Evolutionary conservation across 2,797 vertebrate genomes (phyloP).

Genomic region (Microhierax caerulescens): DNA sequence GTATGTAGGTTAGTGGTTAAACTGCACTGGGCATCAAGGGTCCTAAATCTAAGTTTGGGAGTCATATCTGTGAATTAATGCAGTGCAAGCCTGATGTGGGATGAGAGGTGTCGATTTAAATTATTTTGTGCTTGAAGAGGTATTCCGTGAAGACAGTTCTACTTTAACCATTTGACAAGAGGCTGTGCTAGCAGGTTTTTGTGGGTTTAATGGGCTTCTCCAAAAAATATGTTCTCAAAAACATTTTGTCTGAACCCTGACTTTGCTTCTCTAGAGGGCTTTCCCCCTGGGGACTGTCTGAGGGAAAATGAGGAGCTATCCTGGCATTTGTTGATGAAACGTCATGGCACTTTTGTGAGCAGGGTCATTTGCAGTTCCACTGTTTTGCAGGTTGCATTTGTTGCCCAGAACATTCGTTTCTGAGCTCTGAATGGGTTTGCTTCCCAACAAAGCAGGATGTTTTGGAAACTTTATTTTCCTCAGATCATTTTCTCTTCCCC

Average conservation of each 20-base stretch:
- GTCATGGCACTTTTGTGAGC: fast-evolving
- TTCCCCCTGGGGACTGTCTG: neutral
- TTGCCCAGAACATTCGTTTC: neutral
- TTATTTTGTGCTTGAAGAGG: neutral
- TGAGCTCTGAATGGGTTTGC: neutral
- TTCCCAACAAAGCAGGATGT: neutral
- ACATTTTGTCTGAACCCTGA: neutral
- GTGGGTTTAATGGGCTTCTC: neutral
- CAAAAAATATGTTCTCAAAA: neutral
- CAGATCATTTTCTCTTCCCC: neutral
- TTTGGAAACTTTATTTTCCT: neutral
- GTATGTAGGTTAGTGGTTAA: neutral
- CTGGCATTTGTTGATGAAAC: neutral
- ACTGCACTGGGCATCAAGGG: neutral
- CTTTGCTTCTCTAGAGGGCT: neutral
- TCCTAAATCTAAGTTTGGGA: neutral
- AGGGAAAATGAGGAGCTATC: neutral
- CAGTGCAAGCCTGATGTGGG: neutral
- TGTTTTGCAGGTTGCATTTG: neutral
- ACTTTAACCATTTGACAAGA: neutral
- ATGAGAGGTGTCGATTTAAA: neutral
- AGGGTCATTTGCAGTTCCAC: neutral
- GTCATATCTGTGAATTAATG: neutral
- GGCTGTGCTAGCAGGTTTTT: neutral
- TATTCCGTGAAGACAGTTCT: neutral